Conservation (phyloP, 2,797 vertebrate genomes). For the Anomalospiza imberbis region DNA sequence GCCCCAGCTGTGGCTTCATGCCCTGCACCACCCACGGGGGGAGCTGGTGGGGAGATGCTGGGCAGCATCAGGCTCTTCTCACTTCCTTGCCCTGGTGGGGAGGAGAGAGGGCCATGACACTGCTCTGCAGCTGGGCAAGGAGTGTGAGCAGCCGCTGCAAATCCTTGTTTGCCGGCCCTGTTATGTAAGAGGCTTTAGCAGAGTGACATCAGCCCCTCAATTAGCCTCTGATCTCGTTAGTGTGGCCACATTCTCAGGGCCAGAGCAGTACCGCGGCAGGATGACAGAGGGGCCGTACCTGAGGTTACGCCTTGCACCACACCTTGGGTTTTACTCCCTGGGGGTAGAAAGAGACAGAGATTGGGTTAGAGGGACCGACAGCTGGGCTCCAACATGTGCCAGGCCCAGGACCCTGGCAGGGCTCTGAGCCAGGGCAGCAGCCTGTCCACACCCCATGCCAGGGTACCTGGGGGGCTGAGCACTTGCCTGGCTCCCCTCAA, state of each 20-base stretch:
- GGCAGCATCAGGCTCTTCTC: neutral
- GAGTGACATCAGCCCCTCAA: slow-evolving; percentile 63
- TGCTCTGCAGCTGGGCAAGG: slow-evolving; percentile 39
- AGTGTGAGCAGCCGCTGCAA: slow-evolving; percentile 25
- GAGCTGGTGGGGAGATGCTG: neutral
- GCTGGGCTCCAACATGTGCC: rapidly evolving
- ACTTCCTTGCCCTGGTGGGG: neutral
- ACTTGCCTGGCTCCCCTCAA: neutral
- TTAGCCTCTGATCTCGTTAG: slow-evolving; percentile 69
- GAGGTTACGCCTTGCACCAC: slow-evolving; percentile 88
- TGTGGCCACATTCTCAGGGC: neutral
- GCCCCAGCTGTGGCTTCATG: rapidly evolving
- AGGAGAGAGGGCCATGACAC: neutral
- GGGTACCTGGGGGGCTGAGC: neutral
- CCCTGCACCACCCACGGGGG: rapidly evolving
- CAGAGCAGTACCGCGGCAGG: neutral
- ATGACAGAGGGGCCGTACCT: slow-evolving; percentile 73
- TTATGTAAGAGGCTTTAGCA: slow-evolving; percentile 66
- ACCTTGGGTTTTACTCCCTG: slow-evolving; percentile 94
- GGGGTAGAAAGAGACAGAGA: slow-evolving; percentile 44
- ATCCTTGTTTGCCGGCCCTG: neutral
- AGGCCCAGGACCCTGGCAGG: rapidly evolving
- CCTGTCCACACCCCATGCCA: rapidly evolving
- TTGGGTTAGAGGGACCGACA: neutral
- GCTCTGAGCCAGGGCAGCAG: neutral